A percentile compares a stretch with the other conserved stretches of the same genome.
Conservation (phyloP, 2,797 vertebrate species). For the Centroberyx gerrardi region DNA sequence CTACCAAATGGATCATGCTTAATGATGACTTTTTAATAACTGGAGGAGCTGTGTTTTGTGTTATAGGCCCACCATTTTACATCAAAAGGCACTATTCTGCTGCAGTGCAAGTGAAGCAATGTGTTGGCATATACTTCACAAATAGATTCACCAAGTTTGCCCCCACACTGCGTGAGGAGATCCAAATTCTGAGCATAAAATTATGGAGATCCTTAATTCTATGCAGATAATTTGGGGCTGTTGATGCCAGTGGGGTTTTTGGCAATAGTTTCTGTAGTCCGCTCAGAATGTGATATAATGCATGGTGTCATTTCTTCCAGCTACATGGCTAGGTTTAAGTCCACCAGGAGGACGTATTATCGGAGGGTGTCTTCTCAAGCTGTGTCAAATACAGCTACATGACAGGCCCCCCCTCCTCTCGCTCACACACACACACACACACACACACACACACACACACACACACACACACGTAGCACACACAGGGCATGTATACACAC, state of each 20-base stretch:
- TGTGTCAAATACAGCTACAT: not conserved
- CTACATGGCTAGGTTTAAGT: not conserved
- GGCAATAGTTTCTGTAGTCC: slow-evolving; percentile 4
- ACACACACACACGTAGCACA: not conserved
- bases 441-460: slow-evolving; percentile 12
- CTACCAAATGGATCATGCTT: not conserved
- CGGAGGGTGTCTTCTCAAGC: not conserved
- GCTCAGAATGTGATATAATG: slow-evolving; percentile 3
- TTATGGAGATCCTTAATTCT: slow-evolving; percentile 22
- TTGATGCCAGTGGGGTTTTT: slow-evolving; percentile 29
- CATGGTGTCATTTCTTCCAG: not conserved
- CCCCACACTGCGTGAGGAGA: slow-evolving; percentile 9
- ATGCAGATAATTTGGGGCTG: slow-evolving; percentile 37
- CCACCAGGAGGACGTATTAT: not conserved
- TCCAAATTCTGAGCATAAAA: slow-evolving; percentile 23
- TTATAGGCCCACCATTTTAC: not conserved
- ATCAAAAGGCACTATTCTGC: not conserved
- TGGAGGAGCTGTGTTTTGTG: not conserved
- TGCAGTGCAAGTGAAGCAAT: not conserved
- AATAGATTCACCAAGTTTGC: slow-evolving; percentile 8
- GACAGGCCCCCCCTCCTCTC: not conserved
- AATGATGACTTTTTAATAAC: not conserved
- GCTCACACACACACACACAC: not conserved
- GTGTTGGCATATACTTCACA: not conserved
- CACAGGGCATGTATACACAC: not conserved